Conservation (phyloP, 2,888 invertebrate species). For the Hirtodrosophila alboralis region DNA sequence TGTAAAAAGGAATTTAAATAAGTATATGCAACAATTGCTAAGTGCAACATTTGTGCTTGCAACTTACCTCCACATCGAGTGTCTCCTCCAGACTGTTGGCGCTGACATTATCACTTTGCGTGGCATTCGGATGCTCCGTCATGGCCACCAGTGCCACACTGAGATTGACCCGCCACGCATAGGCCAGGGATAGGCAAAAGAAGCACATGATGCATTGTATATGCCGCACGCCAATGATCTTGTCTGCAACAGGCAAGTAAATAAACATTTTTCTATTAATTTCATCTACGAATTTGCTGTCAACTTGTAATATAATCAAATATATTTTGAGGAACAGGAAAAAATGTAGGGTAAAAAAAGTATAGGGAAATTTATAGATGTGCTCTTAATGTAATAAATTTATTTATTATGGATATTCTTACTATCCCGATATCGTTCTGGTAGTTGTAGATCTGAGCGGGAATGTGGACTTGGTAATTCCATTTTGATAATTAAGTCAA, state of each 20-base stretch:
- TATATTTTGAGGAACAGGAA: too few relatives aligned
- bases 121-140: conserved; percentile 85
- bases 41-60: not conserved
- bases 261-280: too few relatives aligned
- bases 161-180: conserved; percentile 88
- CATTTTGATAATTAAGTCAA: not conserved
- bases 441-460: too few relatives aligned
- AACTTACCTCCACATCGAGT: conserved; percentile 19
- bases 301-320: too few relatives aligned
- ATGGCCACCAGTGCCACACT: conserved; percentile 91
- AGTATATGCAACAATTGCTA: not conserved
- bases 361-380: too few relatives aligned
- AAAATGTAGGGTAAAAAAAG: too few relatives aligned
- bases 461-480: too few relatives aligned
- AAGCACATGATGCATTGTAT: conserved; percentile 87
- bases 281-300: too few relatives aligned
- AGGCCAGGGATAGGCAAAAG: conserved; percentile 86
- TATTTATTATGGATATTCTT: too few relatives aligned
- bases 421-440: too few relatives aligned
- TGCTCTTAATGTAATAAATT: too few relatives aligned
- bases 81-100: not conserved
- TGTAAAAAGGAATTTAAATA: conserved; percentile 66
- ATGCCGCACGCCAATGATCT: conserved; percentile 87
- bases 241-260: conserved; percentile 66
- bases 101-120: conserved; percentile 6